Evolutionary conservation across 92 coral and sea anemone genomes (phyloP), one percentile per base, ranked within the genome.

Genomic region (Blastomussa wellsi): DNA sequence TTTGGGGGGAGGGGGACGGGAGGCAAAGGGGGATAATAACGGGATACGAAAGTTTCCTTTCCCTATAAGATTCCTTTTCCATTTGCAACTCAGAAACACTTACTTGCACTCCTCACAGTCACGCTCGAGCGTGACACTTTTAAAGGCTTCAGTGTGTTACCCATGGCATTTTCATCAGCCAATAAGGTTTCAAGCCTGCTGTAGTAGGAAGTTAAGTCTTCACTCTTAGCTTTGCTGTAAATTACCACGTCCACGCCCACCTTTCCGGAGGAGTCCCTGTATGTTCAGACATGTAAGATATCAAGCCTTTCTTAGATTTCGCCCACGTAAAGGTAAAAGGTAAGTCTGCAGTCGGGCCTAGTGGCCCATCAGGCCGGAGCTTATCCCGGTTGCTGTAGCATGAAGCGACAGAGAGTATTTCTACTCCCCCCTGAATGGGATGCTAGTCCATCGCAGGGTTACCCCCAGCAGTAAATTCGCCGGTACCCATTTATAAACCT

Each of bases 191-290:
- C 33, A 33, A 91, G 79, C 62, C 79, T 87, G 13, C 26, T 81
- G 74, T 89, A 91, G 82, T 89, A 91, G 16, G 76, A 74, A 14
- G 82, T 71, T 17, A 91, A 12, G 48, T 86, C 86, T 38, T 72
- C 77, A 57, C 16, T 62, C 35, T 37, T 65, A 4, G 75, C 52
- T 16, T 42, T 1, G 69, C 92, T 89, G 87, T 88, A 91, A 55
- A 91, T 76, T 32, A 80, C 51, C 73, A 86, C 28, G 20, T 89
- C 94, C 10, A 87, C 90, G 16, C 89, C 92, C 17, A 85, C 83
- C 15, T 82, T 57, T 49, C 76, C 81, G 19, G 68, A 74, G 19
- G 53, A 72, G 86, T 89, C 81, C 72, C 94, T 91, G 86, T 15
- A 31, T 7, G 48, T 57, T 33, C 1, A 19, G 38, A 83, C 13